Conservation (phyloP, 2,113 vertebrate genomes). For the Sakesphorus luctuosus region DNA sequence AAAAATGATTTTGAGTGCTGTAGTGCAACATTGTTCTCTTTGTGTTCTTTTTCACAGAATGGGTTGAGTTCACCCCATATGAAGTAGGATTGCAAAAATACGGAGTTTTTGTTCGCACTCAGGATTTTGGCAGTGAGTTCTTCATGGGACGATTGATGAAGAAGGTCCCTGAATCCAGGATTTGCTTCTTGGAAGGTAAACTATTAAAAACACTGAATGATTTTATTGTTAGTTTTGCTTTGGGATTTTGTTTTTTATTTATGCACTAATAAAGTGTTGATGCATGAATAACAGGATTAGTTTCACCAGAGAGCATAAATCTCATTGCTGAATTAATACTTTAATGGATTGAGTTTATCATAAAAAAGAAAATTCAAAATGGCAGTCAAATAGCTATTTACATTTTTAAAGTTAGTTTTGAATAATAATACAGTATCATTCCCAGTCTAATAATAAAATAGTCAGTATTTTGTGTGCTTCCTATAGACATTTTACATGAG, state of each 20-base stretch:
- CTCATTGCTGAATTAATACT: neutral
- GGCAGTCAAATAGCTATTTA: neutral
- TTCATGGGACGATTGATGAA: conserved; percentile 86
- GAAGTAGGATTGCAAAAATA: conserved; percentile 90
- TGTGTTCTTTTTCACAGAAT: conserved; percentile 73
- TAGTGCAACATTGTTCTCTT: neutral
- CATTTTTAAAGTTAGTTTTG: neutral
- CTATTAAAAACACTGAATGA: neutral
- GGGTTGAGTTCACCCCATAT: conserved; percentile 89
- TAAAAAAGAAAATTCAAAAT: neutral
- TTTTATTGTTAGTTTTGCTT: neutral
- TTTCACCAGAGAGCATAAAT: neutral
- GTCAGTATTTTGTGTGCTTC: neutral
- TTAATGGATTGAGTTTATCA: neutral
- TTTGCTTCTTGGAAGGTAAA: conserved; percentile 84
- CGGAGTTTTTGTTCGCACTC: conserved; percentile 78
- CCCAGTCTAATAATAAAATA: neutral
- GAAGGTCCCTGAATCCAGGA: conserved; percentile 80
- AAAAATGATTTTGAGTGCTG: neutral
- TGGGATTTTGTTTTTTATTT: neutral
- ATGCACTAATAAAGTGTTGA: neutral
- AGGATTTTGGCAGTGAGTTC: conserved; percentile 88
- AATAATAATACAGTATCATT: neutral
- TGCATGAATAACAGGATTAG: neutral
- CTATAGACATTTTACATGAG: neutral